A percentile compares a stretch with the other conserved stretches of the same genome.
phyloP scores from a whole-genome alignment of 2,113 vertebrate species.

The Saguinus midas region DNA sequence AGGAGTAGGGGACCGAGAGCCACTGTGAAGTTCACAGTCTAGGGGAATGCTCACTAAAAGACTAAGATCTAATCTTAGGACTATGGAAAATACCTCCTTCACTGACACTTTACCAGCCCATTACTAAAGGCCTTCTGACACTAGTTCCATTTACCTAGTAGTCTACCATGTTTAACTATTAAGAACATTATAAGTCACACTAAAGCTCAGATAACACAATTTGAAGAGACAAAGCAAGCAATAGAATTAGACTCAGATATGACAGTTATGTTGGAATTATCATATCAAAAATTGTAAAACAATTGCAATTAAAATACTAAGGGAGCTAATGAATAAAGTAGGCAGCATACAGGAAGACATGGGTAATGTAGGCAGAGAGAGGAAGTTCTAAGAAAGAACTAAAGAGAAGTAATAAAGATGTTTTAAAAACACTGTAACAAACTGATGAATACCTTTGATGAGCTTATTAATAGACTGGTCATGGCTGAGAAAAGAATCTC shows the following conservation, averaged over 20 bases:
- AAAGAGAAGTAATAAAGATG: background rate
- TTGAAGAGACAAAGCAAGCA: background rate
- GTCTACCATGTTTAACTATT: background rate
- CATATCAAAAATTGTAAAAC: background rate
- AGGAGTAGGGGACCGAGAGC: background rate
- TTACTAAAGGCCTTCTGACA: background rate
- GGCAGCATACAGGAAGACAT: background rate
- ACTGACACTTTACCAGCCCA: background rate
- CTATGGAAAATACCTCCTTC: background rate
- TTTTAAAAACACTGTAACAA: background rate
- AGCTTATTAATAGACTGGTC: background rate
- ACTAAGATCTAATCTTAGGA: background rate
- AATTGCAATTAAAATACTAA: background rate
- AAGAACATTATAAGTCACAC: background rate
- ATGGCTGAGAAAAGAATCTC: background rate
- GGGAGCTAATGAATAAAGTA: background rate
- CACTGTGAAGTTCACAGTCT: background rate
- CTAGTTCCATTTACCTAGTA: background rate
- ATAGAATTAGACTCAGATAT: background rate
- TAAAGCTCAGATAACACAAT: background rate
- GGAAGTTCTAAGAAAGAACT: background rate
- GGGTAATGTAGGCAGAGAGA: background rate
- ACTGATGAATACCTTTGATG: background rate
- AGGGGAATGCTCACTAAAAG: background rate
- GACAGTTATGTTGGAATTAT: background rate